Conservation (phyloP, 2,888 invertebrate species). For the Stenotaenia linearis region DNA sequence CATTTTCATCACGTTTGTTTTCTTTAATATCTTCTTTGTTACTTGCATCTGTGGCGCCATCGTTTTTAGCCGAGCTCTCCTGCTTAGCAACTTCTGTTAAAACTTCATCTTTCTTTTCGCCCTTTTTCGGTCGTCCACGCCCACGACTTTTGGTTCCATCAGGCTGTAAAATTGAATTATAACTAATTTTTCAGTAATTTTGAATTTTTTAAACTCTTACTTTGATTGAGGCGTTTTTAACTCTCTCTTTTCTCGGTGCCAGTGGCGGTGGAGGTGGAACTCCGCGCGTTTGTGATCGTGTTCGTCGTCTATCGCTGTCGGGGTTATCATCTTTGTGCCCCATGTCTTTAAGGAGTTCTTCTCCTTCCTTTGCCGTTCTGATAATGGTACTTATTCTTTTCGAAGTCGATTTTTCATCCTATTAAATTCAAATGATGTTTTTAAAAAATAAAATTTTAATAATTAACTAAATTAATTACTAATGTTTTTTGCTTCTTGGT, state of each 20-base stretch:
- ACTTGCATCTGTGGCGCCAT: neutral
- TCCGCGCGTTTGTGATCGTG: conserved; percentile 2
- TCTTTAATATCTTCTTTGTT: conserved; percentile 19
- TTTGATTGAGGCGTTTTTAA: conserved; percentile 3
- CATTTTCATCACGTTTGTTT: neutral
- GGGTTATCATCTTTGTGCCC: conserved; percentile 30
- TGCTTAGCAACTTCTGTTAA: neutral
- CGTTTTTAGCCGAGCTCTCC: neutral
- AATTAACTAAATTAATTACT: neutral
- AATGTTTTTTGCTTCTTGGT: neutral
- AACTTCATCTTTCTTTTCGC: conserved; percentile 15
- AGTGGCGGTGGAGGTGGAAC: conserved; percentile 19
- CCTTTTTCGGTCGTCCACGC: conserved; percentile 12
- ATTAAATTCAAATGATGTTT: neutral
- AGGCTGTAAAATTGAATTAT: neutral
- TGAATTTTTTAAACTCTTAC: neutral
- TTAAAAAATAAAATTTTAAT: neutral
- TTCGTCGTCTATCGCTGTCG: conserved; percentile 4
- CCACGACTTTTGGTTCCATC: conserved; percentile 28
- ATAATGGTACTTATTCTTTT: conserved; percentile 27
- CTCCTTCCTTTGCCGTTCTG: conserved; percentile 31
- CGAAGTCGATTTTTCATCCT: neutral
- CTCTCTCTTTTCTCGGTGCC: neutral
- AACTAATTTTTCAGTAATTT: neutral
- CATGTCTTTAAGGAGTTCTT: conserved; percentile 30